Percentiles rank a stretch among this genome's conserved stretches.
Conservation (phyloP, 2,888 invertebrate genomes). For the Ellobium chinense region DNA sequence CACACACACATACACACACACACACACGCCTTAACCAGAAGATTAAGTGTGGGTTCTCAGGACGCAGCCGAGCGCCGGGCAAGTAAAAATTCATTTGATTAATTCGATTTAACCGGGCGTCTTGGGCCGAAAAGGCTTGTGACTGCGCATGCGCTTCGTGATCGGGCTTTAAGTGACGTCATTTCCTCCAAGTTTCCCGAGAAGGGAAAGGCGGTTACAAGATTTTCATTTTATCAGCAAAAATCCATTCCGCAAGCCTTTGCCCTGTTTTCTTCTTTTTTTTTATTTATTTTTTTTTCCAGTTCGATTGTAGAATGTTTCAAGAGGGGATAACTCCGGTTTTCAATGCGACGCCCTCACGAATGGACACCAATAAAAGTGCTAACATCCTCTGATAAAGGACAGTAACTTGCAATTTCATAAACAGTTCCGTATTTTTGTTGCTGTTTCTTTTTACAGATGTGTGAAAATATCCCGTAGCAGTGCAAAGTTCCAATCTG, state of each 20-base stretch:
- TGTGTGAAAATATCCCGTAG: too few relatives aligned
- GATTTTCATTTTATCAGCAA: conserved; percentile 38
- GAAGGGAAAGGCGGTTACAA: not conserved
- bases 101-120: conserved; percentile 21
- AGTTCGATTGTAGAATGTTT: not conserved
- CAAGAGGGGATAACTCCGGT: not conserved
- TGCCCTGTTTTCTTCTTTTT: too few relatives aligned
- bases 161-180: conserved; percentile 38
- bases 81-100: conserved; percentile 31
- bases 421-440: too few relatives aligned
- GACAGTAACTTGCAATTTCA: too few relatives aligned
- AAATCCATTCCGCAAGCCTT: conserved; percentile 21
- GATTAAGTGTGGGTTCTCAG: conserved; percentile 7
- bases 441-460: too few relatives aligned
- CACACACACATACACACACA: not conserved
- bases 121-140: conserved; percentile 23
- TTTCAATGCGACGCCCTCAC: not conserved
- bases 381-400: not conserved
- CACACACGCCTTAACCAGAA: not conserved
- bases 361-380: not conserved
- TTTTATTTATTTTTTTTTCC: not conserved
- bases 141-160: conserved; percentile 38
- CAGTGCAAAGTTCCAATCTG: too few relatives aligned
- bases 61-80: not conserved
- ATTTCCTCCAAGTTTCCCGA: conserved; percentile 28